phyloP scores from a whole-genome alignment of 2,113 vertebrate species.

The Heterotis niloticus region DNA sequence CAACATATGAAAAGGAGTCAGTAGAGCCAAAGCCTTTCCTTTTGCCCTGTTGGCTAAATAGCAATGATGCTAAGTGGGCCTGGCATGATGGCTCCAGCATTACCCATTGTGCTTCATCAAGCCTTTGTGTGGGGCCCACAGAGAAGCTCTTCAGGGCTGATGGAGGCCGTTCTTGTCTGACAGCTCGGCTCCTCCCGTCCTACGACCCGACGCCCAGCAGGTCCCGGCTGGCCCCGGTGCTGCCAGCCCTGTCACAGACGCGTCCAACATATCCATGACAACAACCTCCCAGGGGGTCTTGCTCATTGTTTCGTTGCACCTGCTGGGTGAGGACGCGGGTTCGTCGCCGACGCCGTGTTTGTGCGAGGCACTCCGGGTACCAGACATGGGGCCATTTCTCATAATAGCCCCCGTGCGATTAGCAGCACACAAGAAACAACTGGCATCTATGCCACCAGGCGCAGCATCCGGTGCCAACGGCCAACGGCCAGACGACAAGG shows the following conservation, averaged over 20 bases:
- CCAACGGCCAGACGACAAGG: background rate
- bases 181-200: background rate
- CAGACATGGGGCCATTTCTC: background rate
- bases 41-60: background rate
- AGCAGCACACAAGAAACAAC: background rate
- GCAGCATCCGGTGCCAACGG: background rate
- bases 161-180: background rate
- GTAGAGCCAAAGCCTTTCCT: background rate
- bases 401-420: background rate
- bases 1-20: too few relatives aligned
- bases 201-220: background rate
- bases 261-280: background rate
- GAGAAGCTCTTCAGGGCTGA: background rate
- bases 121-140: background rate
- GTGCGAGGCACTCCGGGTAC: background rate
- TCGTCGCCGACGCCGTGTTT: too few relatives aligned
- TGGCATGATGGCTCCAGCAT: background rate
- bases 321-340: too few relatives aligned
- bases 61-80: background rate
- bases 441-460: background rate
- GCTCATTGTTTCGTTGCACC: too few relatives aligned
- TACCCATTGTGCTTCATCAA: background rate
- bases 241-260: slow-evolving; percentile 3
- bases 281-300: background rate
- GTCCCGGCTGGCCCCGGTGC: background rate